A percentile compares a stretch with the other conserved stretches of the same genome.
These are phyloP conservation scores for Rotaria socialis DNA, from an alignment of 2,888 invertebrate species.

Conservation along the genomic window DNA sequence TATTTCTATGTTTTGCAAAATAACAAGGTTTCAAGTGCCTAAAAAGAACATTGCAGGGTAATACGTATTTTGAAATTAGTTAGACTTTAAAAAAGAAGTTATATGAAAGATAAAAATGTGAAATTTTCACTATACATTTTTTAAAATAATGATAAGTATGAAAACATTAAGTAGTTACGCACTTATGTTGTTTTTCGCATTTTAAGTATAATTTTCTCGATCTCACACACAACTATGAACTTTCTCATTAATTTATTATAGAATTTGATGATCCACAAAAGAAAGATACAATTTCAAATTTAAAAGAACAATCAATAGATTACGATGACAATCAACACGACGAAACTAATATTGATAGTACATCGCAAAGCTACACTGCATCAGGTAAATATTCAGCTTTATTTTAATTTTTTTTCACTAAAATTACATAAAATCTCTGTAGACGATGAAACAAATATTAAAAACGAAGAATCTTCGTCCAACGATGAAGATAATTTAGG, in stretches of 20 bases:
- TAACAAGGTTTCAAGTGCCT: too few species aligned
- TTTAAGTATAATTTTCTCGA: too few species aligned
- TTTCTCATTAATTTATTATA: neutral
- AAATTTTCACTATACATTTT: too few species aligned
- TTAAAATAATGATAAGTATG: too few species aligned
- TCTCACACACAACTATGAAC: too few species aligned
- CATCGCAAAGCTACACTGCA: neutral
- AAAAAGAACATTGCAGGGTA: too few species aligned
- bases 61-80: too few species aligned
- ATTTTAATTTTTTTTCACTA: neutral
- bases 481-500: neutral
- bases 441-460: neutral
- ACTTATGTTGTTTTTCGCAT: too few species aligned
- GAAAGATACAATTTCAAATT: neutral
- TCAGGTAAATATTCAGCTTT: neutral
- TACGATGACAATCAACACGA: neutral
- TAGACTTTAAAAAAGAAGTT: too few species aligned
- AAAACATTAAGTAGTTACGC: too few species aligned
- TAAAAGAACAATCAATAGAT: neutral
- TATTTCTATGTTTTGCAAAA: too few species aligned
- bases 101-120: too few species aligned
- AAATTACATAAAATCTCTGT: neutral
- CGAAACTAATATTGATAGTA: neutral
- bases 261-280: neutral
- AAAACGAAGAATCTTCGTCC: neutral